Evolutionary conservation across 1,140 invertebrate genomes (phyloP), one percentile per base, ranked within the genome.

Genomic region (Apis florea): DNA sequence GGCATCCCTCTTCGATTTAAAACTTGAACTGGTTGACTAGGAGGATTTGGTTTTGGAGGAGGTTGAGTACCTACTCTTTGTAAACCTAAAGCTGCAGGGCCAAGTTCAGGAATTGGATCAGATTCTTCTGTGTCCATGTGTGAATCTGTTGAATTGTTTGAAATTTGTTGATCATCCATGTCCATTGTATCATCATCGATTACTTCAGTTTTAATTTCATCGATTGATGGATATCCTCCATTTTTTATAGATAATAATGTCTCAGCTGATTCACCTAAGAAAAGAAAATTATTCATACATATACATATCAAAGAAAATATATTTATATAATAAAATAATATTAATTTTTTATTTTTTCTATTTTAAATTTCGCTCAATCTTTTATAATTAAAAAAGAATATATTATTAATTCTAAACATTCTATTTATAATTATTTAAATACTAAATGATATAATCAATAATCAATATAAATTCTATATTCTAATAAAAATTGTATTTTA

Each of bases 1-100:
- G 98, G 98, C 96, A 97, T 97, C 67, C 97, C 97, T 91, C 97
- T 95, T 15, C 97, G 95, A 92, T 98, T 98, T 4, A 98, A 92
- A 77, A 96, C 96, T 90, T 96, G 96, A 15, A 96, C 94, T 2
- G 96, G 96, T 89, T 96, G 95, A 80, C 95, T 95, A 58, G 95
- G 95, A 56, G 95, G 93, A 80, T 91, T 93, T 67, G 96, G 95
- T 92, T 96, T 96, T 64, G 96, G 95, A 61, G 96, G 96, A 84
- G 95, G 95, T 73, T 95, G 95, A 19, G 96, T 95, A 17, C 97
- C 97, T 64, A 97, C 96, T 91, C 97, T 94, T 89, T 97, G 96
- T 4, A 97, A 92, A 6, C 97, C 97, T 61, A 97, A 93, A 80
- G 96, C 96, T 59, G 96, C 96, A 59, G 96, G 96, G 47, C 96